Conservation (phyloP, 2,797 vertebrate genomes). For the Gallinago solitaria region DNA sequence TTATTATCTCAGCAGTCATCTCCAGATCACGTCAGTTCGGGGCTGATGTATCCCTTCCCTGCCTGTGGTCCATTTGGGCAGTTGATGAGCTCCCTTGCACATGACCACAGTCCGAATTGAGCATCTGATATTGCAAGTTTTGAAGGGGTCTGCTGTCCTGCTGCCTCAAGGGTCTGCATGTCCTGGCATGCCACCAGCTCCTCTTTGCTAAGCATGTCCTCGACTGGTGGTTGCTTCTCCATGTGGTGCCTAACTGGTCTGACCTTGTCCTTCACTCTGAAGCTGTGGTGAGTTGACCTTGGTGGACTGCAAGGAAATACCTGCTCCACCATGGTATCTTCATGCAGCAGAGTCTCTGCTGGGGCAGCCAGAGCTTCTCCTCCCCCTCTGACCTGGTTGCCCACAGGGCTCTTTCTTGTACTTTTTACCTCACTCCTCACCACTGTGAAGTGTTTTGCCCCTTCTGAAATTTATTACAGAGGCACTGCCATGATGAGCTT, state of each 20-base stretch:
- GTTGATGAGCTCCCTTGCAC: not conserved
- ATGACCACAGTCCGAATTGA: fast-evolving
- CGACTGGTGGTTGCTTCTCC: not conserved
- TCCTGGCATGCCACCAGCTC: not conserved
- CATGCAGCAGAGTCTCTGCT: not conserved
- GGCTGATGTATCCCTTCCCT: not conserved
- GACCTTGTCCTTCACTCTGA: not conserved
- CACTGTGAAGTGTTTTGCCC: not conserved
- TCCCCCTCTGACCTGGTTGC: not conserved
- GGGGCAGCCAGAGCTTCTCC: fast-evolving
- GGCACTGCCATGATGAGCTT: fast-evolving
- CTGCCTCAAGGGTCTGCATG: not conserved
- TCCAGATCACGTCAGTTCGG: fast-evolving
- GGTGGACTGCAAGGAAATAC: not conserved
- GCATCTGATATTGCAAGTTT: not conserved
- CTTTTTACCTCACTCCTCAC: not conserved
- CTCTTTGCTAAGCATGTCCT: not conserved
- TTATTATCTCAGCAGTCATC: not conserved
- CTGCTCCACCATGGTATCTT: fast-evolving
- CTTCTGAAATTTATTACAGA: not conserved
- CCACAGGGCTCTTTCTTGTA: not conserved
- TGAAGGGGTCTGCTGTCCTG: not conserved
- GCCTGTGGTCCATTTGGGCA: fast-evolving
- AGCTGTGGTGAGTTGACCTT: not conserved
- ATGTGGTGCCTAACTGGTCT: fast-evolving